Evolutionary conservation across 2,113 vertebrate species (phyloP), one percentile per base, ranked within the genome.

Genomic region (Callionymus lyra): DNA sequence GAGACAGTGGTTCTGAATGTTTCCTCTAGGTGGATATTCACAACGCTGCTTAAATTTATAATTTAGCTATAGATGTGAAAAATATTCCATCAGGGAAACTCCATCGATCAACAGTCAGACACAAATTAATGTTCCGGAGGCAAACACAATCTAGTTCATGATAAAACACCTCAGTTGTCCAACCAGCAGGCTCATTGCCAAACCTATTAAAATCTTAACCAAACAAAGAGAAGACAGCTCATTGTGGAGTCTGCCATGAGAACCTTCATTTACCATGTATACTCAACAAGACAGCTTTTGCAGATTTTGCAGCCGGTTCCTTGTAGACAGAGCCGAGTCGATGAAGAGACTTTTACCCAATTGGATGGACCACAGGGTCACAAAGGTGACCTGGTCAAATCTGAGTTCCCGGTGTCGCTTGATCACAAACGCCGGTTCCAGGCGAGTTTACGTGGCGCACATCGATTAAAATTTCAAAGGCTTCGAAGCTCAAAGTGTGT

Each of bases 161-260:
- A 63, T 54, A 58, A 67, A 61, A 63, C 56, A 54, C 62, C 51
- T 48, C 16, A 58, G 52, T 16, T 17, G 21, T 70, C 59, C 44
- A 65, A 76, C 41, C 44, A 59, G 51, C 62, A 15, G 76, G 64
- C 68, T 37, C 15, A 1, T 45, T 61, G 71, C 67, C 74, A 76
- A 59, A 61, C 52, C 52, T 63, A 59, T 73, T 77, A 72, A 70
- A 72, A 66, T 74, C 72, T 59, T 50, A 41, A 59, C 65, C 65
- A 60, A 67, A 71, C 57, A 71, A 67, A 73, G 47, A 47, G 41
- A 51, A 63, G 71, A 56, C 52, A 51, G 50, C 63, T 64, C 31
- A 50, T 68, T 56, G 65, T 68, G 65, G 65, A 76, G 60, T 56
- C 63, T 33, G 56, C 65, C 58, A 55, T 63, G 16, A 53, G 50